Conservation (phyloP, 37 sponge, comb jelly and placozoan genomes). For the Oopsacas minuta region DNA sequence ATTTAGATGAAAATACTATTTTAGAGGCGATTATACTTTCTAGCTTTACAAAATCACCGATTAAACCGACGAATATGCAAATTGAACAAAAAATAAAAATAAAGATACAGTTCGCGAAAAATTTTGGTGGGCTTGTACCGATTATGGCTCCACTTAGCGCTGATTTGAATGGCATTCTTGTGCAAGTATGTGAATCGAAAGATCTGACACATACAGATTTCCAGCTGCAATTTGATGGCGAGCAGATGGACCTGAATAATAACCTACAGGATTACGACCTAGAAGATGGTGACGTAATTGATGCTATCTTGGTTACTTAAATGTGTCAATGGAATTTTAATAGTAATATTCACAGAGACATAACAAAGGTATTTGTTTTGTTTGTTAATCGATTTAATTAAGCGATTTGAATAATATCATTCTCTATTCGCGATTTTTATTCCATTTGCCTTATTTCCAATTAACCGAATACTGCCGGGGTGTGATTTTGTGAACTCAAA, state of each 20-base stretch:
- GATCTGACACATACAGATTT: background rate
- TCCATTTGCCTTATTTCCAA: too few relatives aligned
- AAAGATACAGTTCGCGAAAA: background rate
- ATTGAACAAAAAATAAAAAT: background rate
- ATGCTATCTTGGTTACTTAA: constrained; percentile 6
- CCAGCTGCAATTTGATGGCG: background rate
- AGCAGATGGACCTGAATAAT: background rate
- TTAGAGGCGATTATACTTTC: background rate
- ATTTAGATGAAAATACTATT: background rate
- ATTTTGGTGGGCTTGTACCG: background rate
- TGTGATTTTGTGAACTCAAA: too few relatives aligned
- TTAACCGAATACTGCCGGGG: too few relatives aligned
- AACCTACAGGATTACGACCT: background rate
- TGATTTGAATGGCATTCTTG: background rate
- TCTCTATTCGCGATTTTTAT: too few relatives aligned
- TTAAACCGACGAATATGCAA: background rate
- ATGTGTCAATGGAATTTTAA: background rate
- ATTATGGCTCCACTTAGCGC: background rate
- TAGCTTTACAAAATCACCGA: background rate
- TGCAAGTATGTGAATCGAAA: background rate
- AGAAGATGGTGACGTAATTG: background rate
- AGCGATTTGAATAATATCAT: too few relatives aligned
- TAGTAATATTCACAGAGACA: too few relatives aligned
- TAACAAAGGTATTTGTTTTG: too few relatives aligned
- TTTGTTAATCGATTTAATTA: too few relatives aligned